Evolutionary conservation across 1,140 invertebrate species (phyloP).

Genomic region (Centruroides sculpturatus): DNA sequence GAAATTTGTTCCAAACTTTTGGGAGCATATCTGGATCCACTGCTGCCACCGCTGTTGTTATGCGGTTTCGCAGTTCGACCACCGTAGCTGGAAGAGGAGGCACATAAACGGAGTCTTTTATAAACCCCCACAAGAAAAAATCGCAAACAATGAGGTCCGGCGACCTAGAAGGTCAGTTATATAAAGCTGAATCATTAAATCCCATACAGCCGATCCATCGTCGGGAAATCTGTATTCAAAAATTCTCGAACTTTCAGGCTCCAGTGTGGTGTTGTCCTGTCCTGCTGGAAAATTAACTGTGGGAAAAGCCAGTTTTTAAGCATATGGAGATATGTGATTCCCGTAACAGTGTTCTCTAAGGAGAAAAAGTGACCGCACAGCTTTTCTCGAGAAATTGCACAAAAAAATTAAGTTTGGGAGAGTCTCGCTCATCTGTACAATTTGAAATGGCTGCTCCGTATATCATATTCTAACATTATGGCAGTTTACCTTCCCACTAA

Average conservation of each 20-base stretch:
- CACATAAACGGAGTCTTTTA: constrained; percentile 3
- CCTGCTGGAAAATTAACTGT: not conserved
- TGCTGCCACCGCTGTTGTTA: not conserved
- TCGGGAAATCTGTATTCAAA: constrained; percentile 8
- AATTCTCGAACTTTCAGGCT: constrained; percentile 3
- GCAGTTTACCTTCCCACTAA: not conserved
- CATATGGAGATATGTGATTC: too few species aligned
- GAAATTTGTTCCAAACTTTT: too few species aligned
- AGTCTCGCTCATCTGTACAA: not conserved
- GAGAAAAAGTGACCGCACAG: too few species aligned
- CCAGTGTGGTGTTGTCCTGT: not conserved
- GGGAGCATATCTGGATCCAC: too few species aligned
- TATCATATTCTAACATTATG: not conserved
- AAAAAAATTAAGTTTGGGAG: not conserved
- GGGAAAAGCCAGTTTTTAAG: too few species aligned
- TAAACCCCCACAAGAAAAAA: constrained; percentile 15
- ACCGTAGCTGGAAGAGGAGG: not conserved
- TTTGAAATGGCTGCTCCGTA: not conserved
- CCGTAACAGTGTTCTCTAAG: too few species aligned
- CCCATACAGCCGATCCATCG: constrained; percentile 5
- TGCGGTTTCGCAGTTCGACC: not conserved
- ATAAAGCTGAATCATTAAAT: too few species aligned
- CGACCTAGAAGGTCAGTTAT: too few species aligned
- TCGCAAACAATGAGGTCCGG: constrained; percentile 6
- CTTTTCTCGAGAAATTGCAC: too few species aligned